Evolutionary conservation across 2,888 invertebrate genomes (phyloP), one percentile per base, ranked within the genome.

Genomic region (Ectemnius lituratus): DNA sequence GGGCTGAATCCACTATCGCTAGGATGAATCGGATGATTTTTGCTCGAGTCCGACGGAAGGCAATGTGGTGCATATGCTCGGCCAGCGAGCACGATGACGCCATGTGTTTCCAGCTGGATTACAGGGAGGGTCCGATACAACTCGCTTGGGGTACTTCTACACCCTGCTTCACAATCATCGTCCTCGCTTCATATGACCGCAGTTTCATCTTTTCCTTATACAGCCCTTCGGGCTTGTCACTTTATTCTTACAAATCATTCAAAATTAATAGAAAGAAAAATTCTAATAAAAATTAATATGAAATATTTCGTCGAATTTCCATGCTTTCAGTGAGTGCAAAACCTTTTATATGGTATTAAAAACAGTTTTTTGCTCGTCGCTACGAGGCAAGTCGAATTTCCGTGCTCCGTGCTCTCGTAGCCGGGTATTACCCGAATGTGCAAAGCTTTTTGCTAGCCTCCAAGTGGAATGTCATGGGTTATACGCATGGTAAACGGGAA

Each of bases 81-180:
- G 63, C 70, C 61, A 67, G 64, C 67, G 79, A 80, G 74, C 58
- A 67, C 80, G 80, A 83, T 83, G 85, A 85, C 87, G 87, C 88
- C 90, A 89, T 89, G 88, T 89, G 89, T 88, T 88, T 89, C 86
- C 87, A 88, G 87, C 85, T 86, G 87, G 85, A 85, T 84, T 83
- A 80, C 65, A 79, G 79, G 79, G 82, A 77, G 83, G 79, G 73
- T 73, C 65, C 66, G 68, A 14, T 52, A 52, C 52, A 16, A 52
- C 52, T 52, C 52, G 16, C 20, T n/a, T n/a, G 62, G 46, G 66
- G 62, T 56, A 63, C 68, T 52, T 52, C 52, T 52, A 52, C 52
- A 52, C n/a, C n/a, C n/a, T 70, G 27, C 67, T 52, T 16, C 52
- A 52, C 14, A 52, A 52, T 37, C 37, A 52, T 52, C 16, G n/a